Percentiles rank a stretch among this genome's conserved stretches.
phyloP scores from a whole-genome alignment of 2,888 invertebrate species.

The Eupithecia subfuscata region DNA sequence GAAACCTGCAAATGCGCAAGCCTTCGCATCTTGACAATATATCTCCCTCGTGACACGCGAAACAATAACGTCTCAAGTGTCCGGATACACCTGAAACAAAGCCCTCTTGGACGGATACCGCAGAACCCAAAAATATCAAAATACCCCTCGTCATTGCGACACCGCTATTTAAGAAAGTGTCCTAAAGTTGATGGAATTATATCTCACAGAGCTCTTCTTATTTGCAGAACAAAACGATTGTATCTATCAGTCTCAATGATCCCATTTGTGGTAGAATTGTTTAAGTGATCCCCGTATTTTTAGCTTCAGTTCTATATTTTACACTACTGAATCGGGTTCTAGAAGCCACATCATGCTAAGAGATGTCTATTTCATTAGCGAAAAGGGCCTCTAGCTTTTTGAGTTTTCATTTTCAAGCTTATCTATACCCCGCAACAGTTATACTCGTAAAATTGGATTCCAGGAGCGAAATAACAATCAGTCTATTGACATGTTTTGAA shows the following conservation, averaged over 20 bases:
- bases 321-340: neutral
- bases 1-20: slow-evolving; percentile 32
- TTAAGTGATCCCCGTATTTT: neutral
- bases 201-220: neutral
- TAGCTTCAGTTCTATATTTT: neutral
- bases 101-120: slow-evolving; percentile 32
- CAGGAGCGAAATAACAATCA: slow-evolving; percentile 17
- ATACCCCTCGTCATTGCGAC: neutral
- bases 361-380: neutral
- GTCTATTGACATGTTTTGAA: slow-evolving; percentile 22
- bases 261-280: neutral
- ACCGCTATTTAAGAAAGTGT: neutral
- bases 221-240: neutral
- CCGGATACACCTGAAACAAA: slow-evolving; percentile 59
- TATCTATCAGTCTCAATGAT: neutral
- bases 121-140: slow-evolving; percentile 11
- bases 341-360: neutral
- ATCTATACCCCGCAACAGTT: slow-evolving; percentile 5
- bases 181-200: neutral
- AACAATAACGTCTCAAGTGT: slow-evolving; percentile 69
- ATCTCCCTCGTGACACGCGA: slow-evolving; percentile 65
- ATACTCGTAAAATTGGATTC: slow-evolving; percentile 5
- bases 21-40: slow-evolving; percentile 64
- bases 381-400: neutral
- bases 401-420: slow-evolving; percentile 2